A percentile compares a stretch with the other conserved stretches of the same genome.
These are phyloP conservation scores for Plectus sambesii DNA, from an alignment of 1,140 invertebrate species.

Conservation along the genomic window DNA sequence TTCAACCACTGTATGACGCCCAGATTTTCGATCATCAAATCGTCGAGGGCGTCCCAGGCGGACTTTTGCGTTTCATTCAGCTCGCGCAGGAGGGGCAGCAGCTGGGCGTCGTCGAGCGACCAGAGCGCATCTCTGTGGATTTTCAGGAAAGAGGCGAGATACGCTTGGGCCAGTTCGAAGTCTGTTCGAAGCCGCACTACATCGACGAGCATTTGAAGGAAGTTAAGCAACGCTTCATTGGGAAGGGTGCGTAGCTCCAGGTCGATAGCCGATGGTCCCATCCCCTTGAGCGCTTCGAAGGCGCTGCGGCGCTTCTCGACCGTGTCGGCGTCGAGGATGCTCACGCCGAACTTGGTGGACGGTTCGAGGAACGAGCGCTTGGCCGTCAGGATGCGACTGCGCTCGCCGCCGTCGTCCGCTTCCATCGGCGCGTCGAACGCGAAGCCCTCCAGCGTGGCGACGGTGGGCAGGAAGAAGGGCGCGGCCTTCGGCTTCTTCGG, in stretches of 20 bases:
- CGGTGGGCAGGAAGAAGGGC: slow-evolving; percentile 86
- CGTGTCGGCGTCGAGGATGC: slow-evolving; percentile 27
- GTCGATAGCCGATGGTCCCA: slow-evolving; percentile 74
- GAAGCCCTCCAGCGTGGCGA: slow-evolving; percentile 63
- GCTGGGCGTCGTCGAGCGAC: no score
- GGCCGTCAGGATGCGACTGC: slow-evolving; percentile 23
- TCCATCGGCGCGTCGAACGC: slow-evolving; percentile 40
- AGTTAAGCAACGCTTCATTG: slow-evolving; percentile 59
- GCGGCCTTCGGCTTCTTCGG: slow-evolving; percentile 68
- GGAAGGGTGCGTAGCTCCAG: slow-evolving; percentile 71
- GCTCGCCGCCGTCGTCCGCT: slow-evolving; percentile 43
- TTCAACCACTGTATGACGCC: no score
- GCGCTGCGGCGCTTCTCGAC: slow-evolving; percentile 45
- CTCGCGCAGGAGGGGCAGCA: no score
- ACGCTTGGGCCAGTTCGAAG: slow-evolving; percentile 83
- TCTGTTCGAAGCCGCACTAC: slow-evolving; percentile 65
- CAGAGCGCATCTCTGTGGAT: no score
- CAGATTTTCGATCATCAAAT: no score
- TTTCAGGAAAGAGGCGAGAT: slow-evolving; percentile 80
- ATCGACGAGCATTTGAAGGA: slow-evolving; percentile 62
- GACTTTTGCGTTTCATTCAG: no score
- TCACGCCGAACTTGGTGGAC: slow-evolving; percentile 20
- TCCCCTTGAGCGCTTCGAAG: slow-evolving; percentile 62
- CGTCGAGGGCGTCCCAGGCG: no score
- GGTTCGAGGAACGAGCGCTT: slow-evolving; percentile 28